Evolutionary conservation across 2,888 invertebrate species (phyloP).

Genomic region (Archips xylosteana): DNA sequence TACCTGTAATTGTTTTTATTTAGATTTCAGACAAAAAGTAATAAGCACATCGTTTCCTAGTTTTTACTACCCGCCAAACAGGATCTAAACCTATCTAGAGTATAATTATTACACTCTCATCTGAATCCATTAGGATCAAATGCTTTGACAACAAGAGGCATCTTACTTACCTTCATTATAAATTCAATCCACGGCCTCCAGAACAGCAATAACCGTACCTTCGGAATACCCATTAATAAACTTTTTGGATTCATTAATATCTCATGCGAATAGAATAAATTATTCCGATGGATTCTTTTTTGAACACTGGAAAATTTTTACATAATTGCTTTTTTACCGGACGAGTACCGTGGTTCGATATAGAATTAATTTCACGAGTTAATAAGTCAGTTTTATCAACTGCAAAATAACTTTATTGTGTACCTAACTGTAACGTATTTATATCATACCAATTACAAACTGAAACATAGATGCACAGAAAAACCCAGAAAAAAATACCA

Average conservation of each 20-base stretch:
- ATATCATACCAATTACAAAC: too few species aligned
- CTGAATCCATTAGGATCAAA: not conserved
- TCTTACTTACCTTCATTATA: conserved; percentile 41
- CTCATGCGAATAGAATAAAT: conserved; percentile 53
- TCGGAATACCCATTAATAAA: conserved; percentile 70
- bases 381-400: not conserved
- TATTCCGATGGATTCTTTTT: conserved; percentile 30
- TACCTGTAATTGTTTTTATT: too few species aligned
- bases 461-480: too few species aligned
- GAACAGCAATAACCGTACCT: conserved; percentile 64
- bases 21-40: too few species aligned
- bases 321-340: conserved; percentile 32
- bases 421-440: too few species aligned
- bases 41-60: too few species aligned
- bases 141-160: conserved; percentile 16
- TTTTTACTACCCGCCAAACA: too few species aligned
- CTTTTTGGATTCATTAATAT: conserved; percentile 70
- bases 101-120: not conserved
- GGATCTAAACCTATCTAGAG: not conserved
- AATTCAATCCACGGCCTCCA: conserved; percentile 64
- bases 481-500: too few species aligned
- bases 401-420: not conserved
- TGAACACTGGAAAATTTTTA: conserved; percentile 11
- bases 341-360: conserved; percentile 10
- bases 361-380: conserved; percentile 16